Conservation (phyloP, 2,888 invertebrate genomes). For the Lasiommata megera region DNA sequence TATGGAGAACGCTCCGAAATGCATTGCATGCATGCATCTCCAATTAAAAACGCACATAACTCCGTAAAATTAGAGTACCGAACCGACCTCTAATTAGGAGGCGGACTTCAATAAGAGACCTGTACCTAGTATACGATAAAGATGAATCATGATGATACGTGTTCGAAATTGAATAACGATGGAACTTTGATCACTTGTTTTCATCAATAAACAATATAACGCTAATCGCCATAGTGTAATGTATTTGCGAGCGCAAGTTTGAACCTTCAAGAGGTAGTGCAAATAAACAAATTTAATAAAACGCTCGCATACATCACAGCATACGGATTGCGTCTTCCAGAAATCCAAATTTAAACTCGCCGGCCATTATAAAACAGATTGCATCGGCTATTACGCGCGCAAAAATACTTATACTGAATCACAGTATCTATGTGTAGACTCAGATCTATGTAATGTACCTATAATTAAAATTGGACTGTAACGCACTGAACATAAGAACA, state of each 20-base stretch:
- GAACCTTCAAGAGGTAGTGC: constrained; percentile 18
- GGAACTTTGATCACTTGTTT: constrained; percentile 9
- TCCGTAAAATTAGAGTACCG: too few relatives aligned
- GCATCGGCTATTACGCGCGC: constrained; percentile 34
- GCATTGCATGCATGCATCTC: too few relatives aligned
- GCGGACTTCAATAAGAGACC: too few relatives aligned
- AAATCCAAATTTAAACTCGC: constrained; percentile 52
- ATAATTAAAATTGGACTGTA: too few relatives aligned
- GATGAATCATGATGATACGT: not conserved
- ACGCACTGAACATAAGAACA: too few relatives aligned
- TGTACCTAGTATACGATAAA: too few relatives aligned
- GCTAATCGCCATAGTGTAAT: not conserved
- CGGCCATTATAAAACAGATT: constrained; percentile 46
- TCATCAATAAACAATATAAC: constrained; percentile 1
- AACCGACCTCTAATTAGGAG: too few relatives aligned
- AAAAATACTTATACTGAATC: constrained; percentile 25
- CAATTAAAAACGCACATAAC: too few relatives aligned
- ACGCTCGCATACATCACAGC: constrained; percentile 39
- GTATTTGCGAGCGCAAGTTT: constrained; percentile 12
- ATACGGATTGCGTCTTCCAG: constrained; percentile 43
- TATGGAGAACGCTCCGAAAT: too few relatives aligned
- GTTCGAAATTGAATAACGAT: not conserved
- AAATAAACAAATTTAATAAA: constrained; percentile 42
- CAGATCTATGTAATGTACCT: too few relatives aligned
- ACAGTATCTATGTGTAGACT: not conserved